A percentile compares a stretch with the other conserved stretches of the same genome.
Conservation (phyloP, 2,797 vertebrate species). For the Eulemur albifrons region DNA sequence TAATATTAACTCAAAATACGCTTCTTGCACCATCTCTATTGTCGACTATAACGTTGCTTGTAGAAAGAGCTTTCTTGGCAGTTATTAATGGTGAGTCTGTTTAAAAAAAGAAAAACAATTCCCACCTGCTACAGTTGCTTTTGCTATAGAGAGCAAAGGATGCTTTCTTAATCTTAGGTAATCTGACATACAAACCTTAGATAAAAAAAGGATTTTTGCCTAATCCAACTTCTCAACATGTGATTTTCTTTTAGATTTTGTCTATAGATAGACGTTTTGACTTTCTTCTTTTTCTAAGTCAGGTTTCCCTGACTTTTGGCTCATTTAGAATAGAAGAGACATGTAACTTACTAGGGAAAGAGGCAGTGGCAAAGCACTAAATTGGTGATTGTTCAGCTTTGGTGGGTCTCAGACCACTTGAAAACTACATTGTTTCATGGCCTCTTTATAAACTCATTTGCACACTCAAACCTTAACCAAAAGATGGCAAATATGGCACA, state of each 20-base stretch:
- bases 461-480: neutral
- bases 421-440: neutral
- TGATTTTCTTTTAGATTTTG: constrained; percentile 80
- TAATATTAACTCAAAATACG: constrained; percentile 82
- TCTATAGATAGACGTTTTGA: constrained; percentile 72
- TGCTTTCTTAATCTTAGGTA: constrained; percentile 81
- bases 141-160: constrained; percentile 59
- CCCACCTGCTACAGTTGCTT: constrained; percentile 60
- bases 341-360: neutral
- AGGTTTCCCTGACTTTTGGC: neutral
- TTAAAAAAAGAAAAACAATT: constrained; percentile 66
- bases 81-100: constrained; percentile 72
- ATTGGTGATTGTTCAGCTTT: neutral
- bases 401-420: neutral
- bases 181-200: constrained; percentile 81
- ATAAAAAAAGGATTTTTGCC: constrained; percentile 79
- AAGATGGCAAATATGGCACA: neutral
- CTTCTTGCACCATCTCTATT: constrained; percentile 76
- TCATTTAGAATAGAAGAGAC: neutral
- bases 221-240: constrained; percentile 79
- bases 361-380: neutral
- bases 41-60: constrained; percentile 38
- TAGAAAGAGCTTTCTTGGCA: constrained; percentile 57
- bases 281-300: constrained; percentile 61
- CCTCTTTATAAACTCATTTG: neutral